Percentiles rank a stretch among this genome's conserved stretches.
Conservation (phyloP, 2,888 invertebrate species). For the Lycaena phlaeas region DNA sequence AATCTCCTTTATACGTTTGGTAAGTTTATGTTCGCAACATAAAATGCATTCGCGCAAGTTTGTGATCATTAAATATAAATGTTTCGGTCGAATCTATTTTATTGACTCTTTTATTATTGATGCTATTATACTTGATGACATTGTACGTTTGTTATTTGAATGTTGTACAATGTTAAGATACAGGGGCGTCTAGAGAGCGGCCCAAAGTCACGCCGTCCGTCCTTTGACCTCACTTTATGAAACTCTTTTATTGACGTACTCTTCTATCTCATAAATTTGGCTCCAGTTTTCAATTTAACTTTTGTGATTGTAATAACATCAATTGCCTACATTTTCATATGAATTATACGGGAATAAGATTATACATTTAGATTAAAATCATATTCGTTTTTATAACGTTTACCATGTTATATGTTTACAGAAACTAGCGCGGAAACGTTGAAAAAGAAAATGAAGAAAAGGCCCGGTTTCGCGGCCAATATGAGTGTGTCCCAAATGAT, state of each 20-base stretch:
- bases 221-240: slow-evolving; percentile 31
- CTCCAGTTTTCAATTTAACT: too few species aligned
- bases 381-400: neutral
- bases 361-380: too few species aligned
- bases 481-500: slow-evolving; percentile 77
- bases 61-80: slow-evolving; percentile 2
- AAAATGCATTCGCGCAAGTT: too few species aligned
- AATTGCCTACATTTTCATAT: too few species aligned
- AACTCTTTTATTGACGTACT: slow-evolving; percentile 8
- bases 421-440: slow-evolving; percentile 51
- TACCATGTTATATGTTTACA: slow-evolving; percentile 26
- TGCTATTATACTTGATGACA: slow-evolving; percentile 4
- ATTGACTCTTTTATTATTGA: neutral
- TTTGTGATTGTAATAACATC: too few species aligned
- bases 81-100: slow-evolving; percentile 1
- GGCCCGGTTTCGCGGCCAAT: slow-evolving; percentile 72
- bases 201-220: slow-evolving; percentile 52
- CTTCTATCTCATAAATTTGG: too few species aligned
- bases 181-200: slow-evolving; percentile 60
- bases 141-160: slow-evolving; percentile 8
- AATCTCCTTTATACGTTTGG: neutral
- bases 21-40: slow-evolving; percentile 1
- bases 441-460: slow-evolving; percentile 78
- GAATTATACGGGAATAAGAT: neutral
- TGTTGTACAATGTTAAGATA: slow-evolving; percentile 25